A percentile compares a stretch with the other conserved stretches of the same genome.
Conservation (phyloP, 2,888 invertebrate species). For the Amphiduros pacificus region DNA sequence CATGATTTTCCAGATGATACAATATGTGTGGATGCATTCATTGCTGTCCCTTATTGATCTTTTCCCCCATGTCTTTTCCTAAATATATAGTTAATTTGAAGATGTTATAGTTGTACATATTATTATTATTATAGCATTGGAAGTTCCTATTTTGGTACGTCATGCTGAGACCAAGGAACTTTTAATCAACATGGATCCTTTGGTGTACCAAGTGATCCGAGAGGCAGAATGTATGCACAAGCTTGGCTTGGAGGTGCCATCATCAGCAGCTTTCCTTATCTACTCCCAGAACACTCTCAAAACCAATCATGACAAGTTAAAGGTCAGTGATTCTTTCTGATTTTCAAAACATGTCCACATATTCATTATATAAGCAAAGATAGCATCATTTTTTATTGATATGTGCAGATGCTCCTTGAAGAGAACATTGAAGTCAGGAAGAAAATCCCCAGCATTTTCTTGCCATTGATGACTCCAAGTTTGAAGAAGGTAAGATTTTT, state of each 20-base stretch:
- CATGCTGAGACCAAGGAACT: conserved; percentile 71
- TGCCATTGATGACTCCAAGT: conserved; percentile 70
- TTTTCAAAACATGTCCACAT: too few relatives aligned
- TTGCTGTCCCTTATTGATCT: too few relatives aligned
- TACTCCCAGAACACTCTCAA: conserved; percentile 74
- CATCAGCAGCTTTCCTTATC: conserved; percentile 74
- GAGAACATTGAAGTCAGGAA: conserved; percentile 49
- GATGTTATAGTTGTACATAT: too few relatives aligned
- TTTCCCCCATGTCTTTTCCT: too few relatives aligned
- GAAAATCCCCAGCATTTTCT: conserved; percentile 70
- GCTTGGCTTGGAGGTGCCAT: conserved; percentile 74
- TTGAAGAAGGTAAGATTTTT: conserved; percentile 69
- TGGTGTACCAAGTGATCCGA: conserved; percentile 75
- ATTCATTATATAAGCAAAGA: too few relatives aligned
- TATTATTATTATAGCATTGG: conserved; percentile 63
- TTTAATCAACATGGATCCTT: conserved; percentile 70
- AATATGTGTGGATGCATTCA: too few relatives aligned
- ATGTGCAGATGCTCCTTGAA: conserved; percentile 39
- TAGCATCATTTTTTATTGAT: too few relatives aligned
- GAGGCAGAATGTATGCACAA: conserved; percentile 83
- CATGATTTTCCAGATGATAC: too few relatives aligned
- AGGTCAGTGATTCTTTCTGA: too few relatives aligned
- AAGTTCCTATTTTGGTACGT: conserved; percentile 72
- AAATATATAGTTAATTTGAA: too few relatives aligned
- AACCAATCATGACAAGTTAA: conserved; percentile 67